Conservation (phyloP, 2,113 vertebrate genomes). For the Macrotis lagotis region DNA sequence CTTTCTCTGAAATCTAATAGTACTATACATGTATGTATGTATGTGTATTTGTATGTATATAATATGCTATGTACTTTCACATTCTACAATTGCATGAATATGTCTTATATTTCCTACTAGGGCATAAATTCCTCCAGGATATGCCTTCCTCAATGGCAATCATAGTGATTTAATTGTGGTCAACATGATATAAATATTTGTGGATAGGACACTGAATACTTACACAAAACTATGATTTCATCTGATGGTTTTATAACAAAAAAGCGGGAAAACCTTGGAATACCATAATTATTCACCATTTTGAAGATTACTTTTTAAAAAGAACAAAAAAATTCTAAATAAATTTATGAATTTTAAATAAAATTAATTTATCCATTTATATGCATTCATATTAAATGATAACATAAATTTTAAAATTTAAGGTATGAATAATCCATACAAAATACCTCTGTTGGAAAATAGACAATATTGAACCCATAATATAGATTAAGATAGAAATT, state of each 20-base stretch:
- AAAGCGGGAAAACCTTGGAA: background rate
- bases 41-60: too few relatives aligned
- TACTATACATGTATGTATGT: background rate
- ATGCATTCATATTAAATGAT: too few relatives aligned
- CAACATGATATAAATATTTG: background rate
- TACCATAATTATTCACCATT: constrained; percentile 30
- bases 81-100: background rate
- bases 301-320: constrained; percentile 36
- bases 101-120: background rate
- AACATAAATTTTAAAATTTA: constrained; percentile 22
- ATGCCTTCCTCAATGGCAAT: background rate
- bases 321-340: constrained; percentile 31
- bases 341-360: constrained; percentile 9
- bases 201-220: background rate
- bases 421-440: constrained; percentile 35
- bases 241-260: background rate
- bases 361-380: too few relatives aligned
- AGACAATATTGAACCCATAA: constrained; percentile 44
- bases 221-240: background rate
- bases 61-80: background rate
- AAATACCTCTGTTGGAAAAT: background rate
- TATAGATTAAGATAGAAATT: constrained; percentile 39
- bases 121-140: background rate
- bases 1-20: background rate
- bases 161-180: background rate